Evolutionary conservation across 2,888 invertebrate species (phyloP).

Genomic region (Rambutsinella grinnellia): DNA sequence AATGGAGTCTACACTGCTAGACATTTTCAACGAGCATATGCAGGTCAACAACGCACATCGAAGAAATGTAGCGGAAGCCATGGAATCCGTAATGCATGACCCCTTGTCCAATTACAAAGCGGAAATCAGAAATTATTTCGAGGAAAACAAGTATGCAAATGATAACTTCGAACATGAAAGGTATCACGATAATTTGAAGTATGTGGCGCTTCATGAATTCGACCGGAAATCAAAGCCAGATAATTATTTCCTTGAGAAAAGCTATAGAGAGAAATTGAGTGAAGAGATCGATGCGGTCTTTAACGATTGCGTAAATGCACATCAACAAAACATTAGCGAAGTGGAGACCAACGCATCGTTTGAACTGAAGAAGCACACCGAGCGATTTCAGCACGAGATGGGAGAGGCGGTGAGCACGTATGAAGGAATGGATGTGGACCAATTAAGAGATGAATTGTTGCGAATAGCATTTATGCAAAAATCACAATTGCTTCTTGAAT

Average conservation of each 20-base stretch:
- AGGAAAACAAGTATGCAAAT: neutral
- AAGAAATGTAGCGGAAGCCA: neutral
- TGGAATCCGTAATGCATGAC: constrained; percentile 26
- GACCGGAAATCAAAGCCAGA: neutral
- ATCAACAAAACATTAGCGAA: too few relatives aligned
- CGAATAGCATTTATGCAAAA: neutral
- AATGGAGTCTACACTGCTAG: too few relatives aligned
- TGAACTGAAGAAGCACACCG: too few relatives aligned
- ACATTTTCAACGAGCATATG: too few relatives aligned
- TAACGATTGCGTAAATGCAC: neutral
- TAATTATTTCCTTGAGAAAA: neutral
- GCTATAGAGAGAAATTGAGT: neutral
- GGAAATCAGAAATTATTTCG: neutral
- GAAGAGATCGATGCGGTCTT: neutral
- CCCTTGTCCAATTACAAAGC: neutral
- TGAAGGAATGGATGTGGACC: neutral
- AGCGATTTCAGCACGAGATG: neutral
- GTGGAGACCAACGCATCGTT: too few relatives aligned
- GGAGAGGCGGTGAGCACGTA: neutral
- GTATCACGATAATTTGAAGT: neutral
- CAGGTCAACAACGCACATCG: too few relatives aligned
- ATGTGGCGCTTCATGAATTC: neutral
- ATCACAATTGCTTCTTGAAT: neutral
- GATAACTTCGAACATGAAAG: neutral
- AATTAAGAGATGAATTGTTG: neutral